phyloP scores from a whole-genome alignment of 2,113 vertebrate genomes.

The Echinops telfairi region DNA sequence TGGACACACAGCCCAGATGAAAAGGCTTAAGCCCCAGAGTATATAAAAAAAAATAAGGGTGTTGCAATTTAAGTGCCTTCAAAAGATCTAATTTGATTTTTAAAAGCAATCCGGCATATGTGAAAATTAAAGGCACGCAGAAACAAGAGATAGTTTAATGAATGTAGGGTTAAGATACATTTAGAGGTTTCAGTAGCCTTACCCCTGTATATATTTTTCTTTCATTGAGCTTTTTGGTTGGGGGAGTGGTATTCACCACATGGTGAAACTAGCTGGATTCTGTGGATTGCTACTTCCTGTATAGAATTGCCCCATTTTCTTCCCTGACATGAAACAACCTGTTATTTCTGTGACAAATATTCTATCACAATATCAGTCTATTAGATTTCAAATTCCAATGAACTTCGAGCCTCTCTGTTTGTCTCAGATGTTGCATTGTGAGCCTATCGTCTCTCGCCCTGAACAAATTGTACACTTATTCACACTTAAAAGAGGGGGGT shows the following conservation, averaged over 20 bases:
- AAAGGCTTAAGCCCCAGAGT: conserved; percentile 67
- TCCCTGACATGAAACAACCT: neutral
- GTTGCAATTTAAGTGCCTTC: conserved; percentile 77
- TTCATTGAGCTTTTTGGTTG: neutral
- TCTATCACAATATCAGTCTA: neutral
- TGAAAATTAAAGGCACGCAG: conserved; percentile 67
- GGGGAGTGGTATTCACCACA: neutral
- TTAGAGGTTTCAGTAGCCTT: conserved; percentile 66
- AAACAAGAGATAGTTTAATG: conserved; percentile 72
- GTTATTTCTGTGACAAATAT: neutral
- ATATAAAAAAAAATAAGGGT: conserved; percentile 67
- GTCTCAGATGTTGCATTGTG: conserved; percentile 34
- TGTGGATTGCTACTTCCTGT: conserved; percentile 4
- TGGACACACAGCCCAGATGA: conserved; percentile 71
- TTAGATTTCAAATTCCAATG: conserved; percentile 63
- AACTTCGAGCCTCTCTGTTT: neutral
- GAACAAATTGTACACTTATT: conserved; percentile 52
- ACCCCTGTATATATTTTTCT: neutral
- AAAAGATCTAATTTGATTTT: conserved; percentile 81
- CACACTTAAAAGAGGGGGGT: conserved; percentile 26
- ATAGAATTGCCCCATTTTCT: neutral
- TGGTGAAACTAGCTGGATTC: neutral
- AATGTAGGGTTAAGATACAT: conserved; percentile 67
- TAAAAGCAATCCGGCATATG: conserved; percentile 73
- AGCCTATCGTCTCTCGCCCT: neutral